Evolutionary conservation across 2,888 invertebrate species (phyloP), one percentile per base, ranked within the genome.

Genomic region (Linyphia triangularis): DNA sequence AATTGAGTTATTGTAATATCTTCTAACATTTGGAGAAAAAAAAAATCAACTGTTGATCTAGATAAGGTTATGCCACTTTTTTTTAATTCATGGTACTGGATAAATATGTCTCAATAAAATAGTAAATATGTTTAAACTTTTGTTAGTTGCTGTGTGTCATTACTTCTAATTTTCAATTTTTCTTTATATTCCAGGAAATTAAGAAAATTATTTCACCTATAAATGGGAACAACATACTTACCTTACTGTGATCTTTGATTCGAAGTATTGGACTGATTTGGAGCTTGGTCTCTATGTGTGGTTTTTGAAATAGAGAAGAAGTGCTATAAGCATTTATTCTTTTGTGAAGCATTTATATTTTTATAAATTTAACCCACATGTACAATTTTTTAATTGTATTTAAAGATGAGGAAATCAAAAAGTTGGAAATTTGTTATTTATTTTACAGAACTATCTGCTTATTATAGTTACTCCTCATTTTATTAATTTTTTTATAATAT

Each of bases 271-370:
- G 19, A 37, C 37, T 37, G n/a, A 33, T 6, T 33, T 9, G 33
- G 33, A 33, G 33, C 33, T 37, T 69, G 37, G 10, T 33, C 30
- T 19, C 33, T 7, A 33, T 37, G 19, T 67, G 10, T 22, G 13
- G 19, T 22, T 22, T 33, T 63, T 19, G 22, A 69, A 19, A 37
- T 10, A 69, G 33, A 19, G 13, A 6, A 63, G 16, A 26, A 7
- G 0, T 63, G 67, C 22, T 9, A 22, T 2, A 37, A 69, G 67
- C 67, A 33, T 33, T 33, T 26, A 26, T 69, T 22, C 9, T 37
- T 9, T 69, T 67, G 37, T 40, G 13, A 69, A 37, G 37, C 67
- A 69, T 69, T 69, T 69, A 37, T 69, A 69, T 69, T 69, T 69
- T 69, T 69, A 33, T 69, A 69, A 69, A 69, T 69, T 16, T 2